These are phyloP conservation scores for Heliocidaris erythrogramma DNA, from an alignment of 35 echinoderm and acorn worm species.

Conservation along the genomic window DNA sequence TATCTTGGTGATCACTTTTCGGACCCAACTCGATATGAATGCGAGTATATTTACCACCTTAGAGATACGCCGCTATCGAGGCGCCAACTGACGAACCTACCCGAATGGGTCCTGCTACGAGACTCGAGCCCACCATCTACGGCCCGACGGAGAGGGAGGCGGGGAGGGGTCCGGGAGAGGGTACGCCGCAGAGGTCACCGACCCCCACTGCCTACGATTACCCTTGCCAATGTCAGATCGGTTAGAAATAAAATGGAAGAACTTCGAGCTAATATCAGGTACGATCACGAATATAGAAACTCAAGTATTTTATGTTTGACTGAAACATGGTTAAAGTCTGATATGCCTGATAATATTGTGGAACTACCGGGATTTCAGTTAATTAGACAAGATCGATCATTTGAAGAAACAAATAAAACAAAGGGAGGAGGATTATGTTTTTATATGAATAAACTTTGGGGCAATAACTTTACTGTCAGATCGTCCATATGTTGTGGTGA, in stretches of 20 bases:
- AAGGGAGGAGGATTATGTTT: conserved; percentile 52
- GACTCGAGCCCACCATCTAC: conserved; percentile 34
- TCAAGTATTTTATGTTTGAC: conserved; percentile 56
- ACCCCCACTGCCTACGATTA: conserved; percentile 60
- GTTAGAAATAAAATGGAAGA: conserved; percentile 66
- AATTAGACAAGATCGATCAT: conserved; percentile 27
- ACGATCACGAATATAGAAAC: conserved; percentile 25
- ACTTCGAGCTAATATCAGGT: conserved; percentile 57
- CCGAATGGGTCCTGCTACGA: conserved; percentile 55
- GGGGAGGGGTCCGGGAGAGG: conserved; percentile 43
- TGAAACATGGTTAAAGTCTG: conserved; percentile 67
- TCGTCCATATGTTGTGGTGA: conserved; percentile 28
- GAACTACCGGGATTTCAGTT: conserved; percentile 43
- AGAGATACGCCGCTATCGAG: conserved; percentile 1
- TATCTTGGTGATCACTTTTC: not conserved
- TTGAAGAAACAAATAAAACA: not conserved
- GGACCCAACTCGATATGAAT: conserved; percentile 9
- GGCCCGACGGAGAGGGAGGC: conserved; percentile 55
- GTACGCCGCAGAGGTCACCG: conserved; percentile 30
- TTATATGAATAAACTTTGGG: conserved; percentile 48
- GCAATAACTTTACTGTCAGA: conserved; percentile 47
- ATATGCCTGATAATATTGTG: conserved; percentile 14
- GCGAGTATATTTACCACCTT: conserved; percentile 27
- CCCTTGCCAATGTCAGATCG: conserved; percentile 63
- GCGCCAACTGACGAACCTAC: conserved; percentile 10